phyloP scores from a whole-genome alignment of 2,888 invertebrate species.

The Zygothrica quintamaculata region DNA sequence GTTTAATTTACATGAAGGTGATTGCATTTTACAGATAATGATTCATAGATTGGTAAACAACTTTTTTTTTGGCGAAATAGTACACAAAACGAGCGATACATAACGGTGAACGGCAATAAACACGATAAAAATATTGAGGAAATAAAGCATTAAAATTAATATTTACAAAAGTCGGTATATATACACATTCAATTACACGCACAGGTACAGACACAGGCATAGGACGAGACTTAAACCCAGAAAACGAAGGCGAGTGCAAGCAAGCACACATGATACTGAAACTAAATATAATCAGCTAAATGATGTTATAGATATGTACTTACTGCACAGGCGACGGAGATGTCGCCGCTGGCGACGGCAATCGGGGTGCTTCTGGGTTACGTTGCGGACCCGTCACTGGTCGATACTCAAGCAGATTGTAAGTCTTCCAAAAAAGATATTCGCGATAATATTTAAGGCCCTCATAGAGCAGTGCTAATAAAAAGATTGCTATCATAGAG shows the following conservation, averaged over 20 bases:
- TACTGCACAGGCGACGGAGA: conserved; percentile 89
- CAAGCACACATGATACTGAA: conserved; percentile 5
- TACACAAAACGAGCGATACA: conserved; percentile 42
- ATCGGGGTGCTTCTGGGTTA: conserved; percentile 85
- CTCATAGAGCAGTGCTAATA: conserved; percentile 97
- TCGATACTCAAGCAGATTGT: conserved; percentile 93
- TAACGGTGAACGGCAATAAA: conserved; percentile 52
- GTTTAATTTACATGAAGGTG: conserved; percentile 45
- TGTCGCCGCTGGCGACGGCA: conserved; percentile 86
- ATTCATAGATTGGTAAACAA: conserved; percentile 43
- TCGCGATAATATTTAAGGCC: conserved; percentile 90
- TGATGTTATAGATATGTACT: conserved; percentile 84
- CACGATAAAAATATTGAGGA: conserved; percentile 34
- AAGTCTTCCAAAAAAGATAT: conserved; percentile 94
- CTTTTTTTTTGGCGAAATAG: conserved; percentile 35
- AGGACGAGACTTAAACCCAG: not conserved
- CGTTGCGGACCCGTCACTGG: conserved; percentile 91
- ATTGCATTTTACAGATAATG: conserved; percentile 37
- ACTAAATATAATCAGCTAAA: not conserved
- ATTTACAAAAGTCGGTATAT: conserved; percentile 32
- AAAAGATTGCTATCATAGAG: conserved; percentile 95
- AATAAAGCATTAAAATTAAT: conserved; percentile 60
- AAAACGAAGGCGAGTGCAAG: not conserved
- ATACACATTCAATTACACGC: conserved; percentile 2
- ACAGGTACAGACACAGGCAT: conserved; percentile 7